Evolutionary conservation across 2,113 vertebrate genomes (phyloP).

Genomic region (Propithecus coquereli): DNA sequence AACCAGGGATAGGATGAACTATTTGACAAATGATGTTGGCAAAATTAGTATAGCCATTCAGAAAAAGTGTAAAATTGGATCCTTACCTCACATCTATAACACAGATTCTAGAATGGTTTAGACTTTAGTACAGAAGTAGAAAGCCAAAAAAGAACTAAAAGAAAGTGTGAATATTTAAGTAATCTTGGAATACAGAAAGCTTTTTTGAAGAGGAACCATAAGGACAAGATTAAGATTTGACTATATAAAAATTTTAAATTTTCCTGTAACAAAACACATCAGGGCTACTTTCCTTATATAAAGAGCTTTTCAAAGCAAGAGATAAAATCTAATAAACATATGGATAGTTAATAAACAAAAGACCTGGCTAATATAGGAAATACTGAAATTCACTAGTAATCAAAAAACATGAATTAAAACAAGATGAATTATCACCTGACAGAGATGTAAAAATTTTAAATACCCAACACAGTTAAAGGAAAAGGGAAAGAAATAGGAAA

Average conservation of each 20-base stretch:
- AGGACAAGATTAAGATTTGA: conserved; percentile 1
- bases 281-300: not conserved
- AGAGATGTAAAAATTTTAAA: not conserved
- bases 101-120: not conserved
- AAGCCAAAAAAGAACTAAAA: not conserved
- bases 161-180: not conserved
- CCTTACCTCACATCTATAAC: conserved; percentile 6
- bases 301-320: not conserved
- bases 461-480: not conserved
- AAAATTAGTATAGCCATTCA: not conserved
- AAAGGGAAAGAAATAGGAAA: not conserved
- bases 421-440: not conserved
- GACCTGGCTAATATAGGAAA: not conserved
- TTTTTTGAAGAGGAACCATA: not conserved
- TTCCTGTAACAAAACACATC: not conserved
- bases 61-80: not conserved
- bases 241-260: not conserved
- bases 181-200: not conserved
- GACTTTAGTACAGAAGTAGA: not conserved
- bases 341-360: not conserved
- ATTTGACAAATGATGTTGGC: not conserved
- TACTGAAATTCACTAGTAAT: not conserved
- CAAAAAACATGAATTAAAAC: conserved; percentile 5
- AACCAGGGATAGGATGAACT: not conserved
- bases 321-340: conserved; percentile 25